Base-by-base conservation (phyloP, 2,797 vertebrate genomes). In the Anolis apletophallus region DNA sequence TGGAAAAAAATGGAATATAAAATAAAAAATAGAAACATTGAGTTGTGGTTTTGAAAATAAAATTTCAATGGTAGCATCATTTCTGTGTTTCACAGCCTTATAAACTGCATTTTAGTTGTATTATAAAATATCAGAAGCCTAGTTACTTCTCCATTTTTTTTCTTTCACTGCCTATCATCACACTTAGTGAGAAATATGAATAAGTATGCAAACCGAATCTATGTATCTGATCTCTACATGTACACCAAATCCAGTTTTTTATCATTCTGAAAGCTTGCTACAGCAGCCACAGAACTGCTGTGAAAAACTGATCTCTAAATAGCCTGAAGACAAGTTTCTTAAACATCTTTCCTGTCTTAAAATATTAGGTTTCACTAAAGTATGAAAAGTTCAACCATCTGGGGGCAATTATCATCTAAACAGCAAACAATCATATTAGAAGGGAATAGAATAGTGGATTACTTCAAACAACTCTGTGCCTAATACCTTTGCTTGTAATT, bases 331-430 rank as follows among this genome's bases (percentile, higher is more conserved):
- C 21, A 78, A n/a, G 40, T 46, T 40, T 46, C 52, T n/a, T 83
- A 73, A 46, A 61, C 9, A 86, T 5, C 76, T 12, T 11, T 59
- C 26, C 61, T 81, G 23, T 75, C 36, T 29, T 64, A 64, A 64
- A 64, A 64, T 11, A 26, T n/a, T 9, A 50, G 7, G 64, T 68
- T 32, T 72, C 16, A 57, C n/a, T 61, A 77, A 82, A 57, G 11
- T 77, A 67, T 52, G n/a, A 59, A 78, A 69, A 14, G 9, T 61
- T 54, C 29, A 87, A 19, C n/a, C 61, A 83, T 83, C 72, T 57
- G 50, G n/a, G n/a, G 80, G 46, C n/a, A 61, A 7, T 77, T 71
- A 71, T 32, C 34, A 81, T 4, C 16, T 14, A 57, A 50, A 13
- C 17, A 40, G 52, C 50, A 64, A 81, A 79, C 34, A n/a, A 54